phyloP scores from a whole-genome alignment of 2,113 vertebrate species.

The Syrrhaptes paradoxus region DNA sequence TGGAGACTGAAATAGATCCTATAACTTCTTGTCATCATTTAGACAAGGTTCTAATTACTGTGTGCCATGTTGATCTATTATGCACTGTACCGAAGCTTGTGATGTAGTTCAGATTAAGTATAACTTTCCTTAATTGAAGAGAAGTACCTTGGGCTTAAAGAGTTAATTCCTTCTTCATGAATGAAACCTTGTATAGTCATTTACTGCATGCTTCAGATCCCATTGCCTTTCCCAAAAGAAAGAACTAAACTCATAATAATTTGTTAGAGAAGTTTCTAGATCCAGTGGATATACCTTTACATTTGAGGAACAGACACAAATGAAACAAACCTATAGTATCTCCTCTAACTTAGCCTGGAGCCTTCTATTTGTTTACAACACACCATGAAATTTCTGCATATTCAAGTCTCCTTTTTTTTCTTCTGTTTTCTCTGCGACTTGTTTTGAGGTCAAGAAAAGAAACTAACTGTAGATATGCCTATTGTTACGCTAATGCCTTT shows the following conservation, averaged over 20 bases:
- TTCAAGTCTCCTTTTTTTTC: not conserved
- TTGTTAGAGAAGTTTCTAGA: not conserved
- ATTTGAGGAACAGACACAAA: not conserved
- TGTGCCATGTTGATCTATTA: constrained; percentile 24
- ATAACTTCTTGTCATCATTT: constrained; percentile 33
- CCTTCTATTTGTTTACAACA: not conserved
- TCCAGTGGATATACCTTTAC: not conserved
- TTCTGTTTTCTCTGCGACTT: not conserved
- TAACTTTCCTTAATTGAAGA: constrained; percentile 30
- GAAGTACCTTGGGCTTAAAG: constrained; percentile 1
- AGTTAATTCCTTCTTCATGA: constrained; percentile 18
- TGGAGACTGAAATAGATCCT: constrained; percentile 53
- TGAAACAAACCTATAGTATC: not conserved
- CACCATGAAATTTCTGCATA: not conserved
- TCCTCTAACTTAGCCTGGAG: not conserved
- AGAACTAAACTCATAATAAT: not conserved
- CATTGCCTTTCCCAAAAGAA: not conserved
- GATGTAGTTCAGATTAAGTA: constrained; percentile 12
- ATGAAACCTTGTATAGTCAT: constrained; percentile 29
- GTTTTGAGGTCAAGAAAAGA: not conserved
- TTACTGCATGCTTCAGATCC: not conserved
- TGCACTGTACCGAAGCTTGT: not conserved
- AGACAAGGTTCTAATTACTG: constrained; percentile 44
- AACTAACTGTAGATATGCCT: not conserved
- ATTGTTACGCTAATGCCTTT: not conserved